Evolutionary conservation across 2,888 invertebrate genomes (phyloP), one percentile per base, ranked within the genome.

Genomic region (Carabus problematicus): DNA sequence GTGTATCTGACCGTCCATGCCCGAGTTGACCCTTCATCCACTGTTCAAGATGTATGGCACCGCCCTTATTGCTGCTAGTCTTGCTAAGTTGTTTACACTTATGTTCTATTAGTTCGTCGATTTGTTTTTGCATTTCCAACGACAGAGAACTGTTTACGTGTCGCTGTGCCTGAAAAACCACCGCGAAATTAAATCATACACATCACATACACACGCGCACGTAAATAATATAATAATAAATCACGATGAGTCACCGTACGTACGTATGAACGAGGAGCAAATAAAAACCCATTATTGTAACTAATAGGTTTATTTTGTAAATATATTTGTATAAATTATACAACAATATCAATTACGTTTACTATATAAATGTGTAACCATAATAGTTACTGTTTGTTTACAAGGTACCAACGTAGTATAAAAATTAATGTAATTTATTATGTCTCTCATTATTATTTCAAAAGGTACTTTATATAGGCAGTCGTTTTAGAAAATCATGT

Each of bases 21-120:
- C 90, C 90, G 60, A 91, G 85, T 71, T 91, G 87, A 3, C 91
- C 89, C 70, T 90, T 91, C 90, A 92, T 92, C 92, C 92, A 92
- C 76, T 91, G 88, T 72, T 91, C 91, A 73, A 92, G 82, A 75
- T 92, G 92, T 59, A 91, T 79, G 0, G 91, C 91, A 67, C 90
- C 91, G 12, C 90, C 90, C 78, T 88, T 89, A 75, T 89, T 88
- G 45, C 87, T 86, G 73, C 86, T 86, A 60, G 83, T 84, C 78
- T 88, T 88, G 72, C 86, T 87, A 71, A 88, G 80, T 71, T 86
- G 85, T 73, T 87, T 86, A 78, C 88, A 88, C 76, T 88, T 87
- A 77, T 87, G 86, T 76, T 88, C 88, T 73, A 88, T 88, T 71
- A 87, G 78, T 76, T 87, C 85, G 75, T 87, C 86, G 71, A 87